Conservation (phyloP, 2,797 vertebrate species). For the Arrhamphus sclerolepis region DNA sequence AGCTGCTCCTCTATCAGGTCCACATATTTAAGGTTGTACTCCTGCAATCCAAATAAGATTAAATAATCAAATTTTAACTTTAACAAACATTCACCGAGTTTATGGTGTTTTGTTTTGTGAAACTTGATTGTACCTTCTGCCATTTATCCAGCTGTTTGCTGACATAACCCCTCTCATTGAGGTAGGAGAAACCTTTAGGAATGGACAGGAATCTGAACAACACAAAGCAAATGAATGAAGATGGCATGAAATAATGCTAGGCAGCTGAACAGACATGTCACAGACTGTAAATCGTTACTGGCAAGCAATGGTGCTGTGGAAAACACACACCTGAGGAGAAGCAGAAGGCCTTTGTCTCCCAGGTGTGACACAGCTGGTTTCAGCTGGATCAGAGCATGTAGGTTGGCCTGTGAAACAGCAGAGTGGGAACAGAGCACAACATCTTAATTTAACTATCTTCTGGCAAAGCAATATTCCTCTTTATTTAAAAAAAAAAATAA, state of each 20-base stretch:
- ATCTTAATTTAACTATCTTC: background rate
- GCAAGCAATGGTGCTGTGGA: background rate
- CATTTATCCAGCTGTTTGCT: slow-evolving; percentile 98
- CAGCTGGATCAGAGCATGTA: slow-evolving; percentile 97
- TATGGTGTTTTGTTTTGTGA: no score
- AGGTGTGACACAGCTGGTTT: slow-evolving; percentile 97
- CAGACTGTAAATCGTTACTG: background rate
- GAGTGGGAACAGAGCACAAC: background rate
- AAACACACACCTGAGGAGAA: slow-evolving; percentile 89
- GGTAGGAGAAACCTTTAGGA: slow-evolving; percentile 98
- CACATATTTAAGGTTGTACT: slow-evolving; percentile 98
- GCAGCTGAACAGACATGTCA: background rate
- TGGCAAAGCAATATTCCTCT: no score
- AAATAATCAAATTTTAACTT: slow-evolving; percentile 1
- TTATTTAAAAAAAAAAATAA: background rate
- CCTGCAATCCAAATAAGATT: slow-evolving; percentile 68
- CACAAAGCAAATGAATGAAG: background rate
- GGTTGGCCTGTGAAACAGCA: slow-evolving; percentile 87
- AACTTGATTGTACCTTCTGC: slow-evolving; percentile 88
- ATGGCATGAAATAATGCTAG: background rate
- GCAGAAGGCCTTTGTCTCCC: slow-evolving; percentile 95
- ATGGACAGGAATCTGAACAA: slow-evolving; percentile 93
- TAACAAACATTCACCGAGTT: background rate
- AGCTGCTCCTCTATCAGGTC: slow-evolving; percentile 97
- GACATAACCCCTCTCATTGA: slow-evolving; percentile 97